Evolutionary conservation across 2,888 invertebrate species (phyloP).

Genomic region (Caenorhabditis sinica): DNA sequence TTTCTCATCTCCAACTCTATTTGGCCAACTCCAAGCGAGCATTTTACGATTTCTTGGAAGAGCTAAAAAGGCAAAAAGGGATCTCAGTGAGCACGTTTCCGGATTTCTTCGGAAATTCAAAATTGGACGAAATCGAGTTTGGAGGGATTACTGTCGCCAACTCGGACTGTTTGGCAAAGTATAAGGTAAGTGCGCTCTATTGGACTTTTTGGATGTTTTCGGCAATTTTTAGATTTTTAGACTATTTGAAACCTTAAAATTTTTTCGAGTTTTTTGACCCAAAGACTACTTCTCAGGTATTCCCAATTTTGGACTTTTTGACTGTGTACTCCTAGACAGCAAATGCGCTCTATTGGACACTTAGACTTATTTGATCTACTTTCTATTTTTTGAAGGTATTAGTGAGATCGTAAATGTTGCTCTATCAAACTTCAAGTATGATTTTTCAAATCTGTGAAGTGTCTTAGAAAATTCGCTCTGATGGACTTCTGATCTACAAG

Average conservation of each 20-base stretch:
- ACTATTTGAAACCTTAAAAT: no score
- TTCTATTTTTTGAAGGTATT: no score
- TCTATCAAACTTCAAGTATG: no score
- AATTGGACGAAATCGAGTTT: conserved; percentile 37
- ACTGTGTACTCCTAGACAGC: neutral
- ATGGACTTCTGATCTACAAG: no score
- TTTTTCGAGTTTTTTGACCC: no score
- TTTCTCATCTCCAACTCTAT: conserved; percentile 40
- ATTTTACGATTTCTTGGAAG: conserved; percentile 30
- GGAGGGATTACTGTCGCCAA: conserved; percentile 52
- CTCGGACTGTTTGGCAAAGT: conserved; percentile 48
- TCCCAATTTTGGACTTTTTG: neutral
- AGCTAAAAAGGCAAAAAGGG: conserved; percentile 32
- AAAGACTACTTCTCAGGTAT: no score
- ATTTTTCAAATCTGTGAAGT: no score
- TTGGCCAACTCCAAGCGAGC: conserved; percentile 10
- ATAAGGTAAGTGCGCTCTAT: conserved; percentile 17
- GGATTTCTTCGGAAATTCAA: conserved; percentile 25
- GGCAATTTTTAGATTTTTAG: neutral
- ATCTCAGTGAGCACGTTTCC: conserved; percentile 36
- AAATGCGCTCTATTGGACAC: no score
- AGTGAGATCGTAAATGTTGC: no score
- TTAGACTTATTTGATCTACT: no score
- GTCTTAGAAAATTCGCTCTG: no score
- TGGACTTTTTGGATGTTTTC: no score